phyloP scores from a whole-genome alignment of 2,797 vertebrate species.

The Graptemys geographica region DNA sequence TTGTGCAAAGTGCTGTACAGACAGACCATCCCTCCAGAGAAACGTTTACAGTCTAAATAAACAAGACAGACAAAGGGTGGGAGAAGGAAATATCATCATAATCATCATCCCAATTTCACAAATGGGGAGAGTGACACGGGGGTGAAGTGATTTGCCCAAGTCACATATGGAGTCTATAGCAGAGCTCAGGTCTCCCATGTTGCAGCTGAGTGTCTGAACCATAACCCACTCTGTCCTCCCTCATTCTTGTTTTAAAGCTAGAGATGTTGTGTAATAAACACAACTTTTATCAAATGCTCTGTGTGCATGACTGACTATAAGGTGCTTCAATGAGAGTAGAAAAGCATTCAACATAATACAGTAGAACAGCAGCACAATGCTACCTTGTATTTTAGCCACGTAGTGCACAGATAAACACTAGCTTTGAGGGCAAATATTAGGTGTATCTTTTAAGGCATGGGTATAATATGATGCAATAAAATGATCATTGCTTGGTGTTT shows the following conservation, averaged over 20 bases:
- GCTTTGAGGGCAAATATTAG: not conserved
- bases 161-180: not conserved
- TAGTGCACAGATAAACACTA: not conserved
- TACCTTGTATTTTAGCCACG: not conserved
- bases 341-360: not conserved
- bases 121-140: not conserved
- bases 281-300: not conserved
- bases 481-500: not conserved
- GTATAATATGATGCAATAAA: not conserved
- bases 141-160: not conserved
- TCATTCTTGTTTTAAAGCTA: not conserved
- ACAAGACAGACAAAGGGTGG: no score
- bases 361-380: not conserved
- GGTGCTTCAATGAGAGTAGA: not conserved
- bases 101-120: not conserved
- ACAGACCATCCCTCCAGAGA: not conserved
- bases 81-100: not conserved
- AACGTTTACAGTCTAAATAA: not conserved
- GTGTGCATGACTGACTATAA: not conserved
- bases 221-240: not conserved
- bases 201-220: not conserved
- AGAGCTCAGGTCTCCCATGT: not conserved
- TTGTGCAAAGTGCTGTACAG: not conserved
- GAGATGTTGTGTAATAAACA: not conserved
- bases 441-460: not conserved